Conservation (phyloP, 2,797 vertebrate species). For the Pseudochromis fuscus region DNA sequence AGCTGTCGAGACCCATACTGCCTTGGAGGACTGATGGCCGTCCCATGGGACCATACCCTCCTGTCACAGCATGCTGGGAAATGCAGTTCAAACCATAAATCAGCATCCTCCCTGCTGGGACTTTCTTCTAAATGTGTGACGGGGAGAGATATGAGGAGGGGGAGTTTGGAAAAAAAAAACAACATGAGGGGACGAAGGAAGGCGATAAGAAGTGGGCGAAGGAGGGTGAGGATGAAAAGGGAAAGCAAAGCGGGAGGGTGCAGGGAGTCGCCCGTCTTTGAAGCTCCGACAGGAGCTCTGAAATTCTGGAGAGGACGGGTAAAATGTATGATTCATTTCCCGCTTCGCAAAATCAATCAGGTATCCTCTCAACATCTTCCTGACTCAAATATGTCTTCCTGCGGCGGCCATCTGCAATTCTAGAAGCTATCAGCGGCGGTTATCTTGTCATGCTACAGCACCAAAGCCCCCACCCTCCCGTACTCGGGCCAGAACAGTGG, state of each 20-base stretch:
- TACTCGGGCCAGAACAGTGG: conserved; percentile 31
- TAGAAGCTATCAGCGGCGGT: conserved; percentile 44
- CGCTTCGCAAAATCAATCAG: conserved; percentile 55
- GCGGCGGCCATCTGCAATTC: conserved; percentile 56
- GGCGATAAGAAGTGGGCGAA: conserved; percentile 30
- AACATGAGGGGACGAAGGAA: conserved; percentile 1
- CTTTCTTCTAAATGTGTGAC: conserved; percentile 9
- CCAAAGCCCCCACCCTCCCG: neutral
- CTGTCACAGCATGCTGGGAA: conserved; percentile 51
- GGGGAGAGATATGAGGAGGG: conserved; percentile 15
- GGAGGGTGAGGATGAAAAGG: conserved; percentile 5
- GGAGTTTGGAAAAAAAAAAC: neutral
- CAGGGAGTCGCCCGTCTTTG: conserved; percentile 10
- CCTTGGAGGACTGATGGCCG: conserved; percentile 67
- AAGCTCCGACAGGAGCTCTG: conserved; percentile 21
- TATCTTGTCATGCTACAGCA: conserved; percentile 65
- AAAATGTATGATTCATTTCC: conserved; percentile 49
- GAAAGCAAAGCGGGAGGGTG: conserved; percentile 13
- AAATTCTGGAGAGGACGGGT: conserved; percentile 19
- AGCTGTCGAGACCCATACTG: conserved; percentile 64
- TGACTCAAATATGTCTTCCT: conserved; percentile 42
- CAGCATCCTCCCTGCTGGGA: conserved; percentile 14
- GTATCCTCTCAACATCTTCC: conserved; percentile 36
- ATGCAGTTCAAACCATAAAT: conserved; percentile 65
- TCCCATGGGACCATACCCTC: conserved; percentile 48